Percentiles rank a stretch among this genome's conserved stretches.
Evolutionary conservation across 2,113 vertebrate genomes (phyloP).

Genomic region (Halichoeres trimaculatus): DNA sequence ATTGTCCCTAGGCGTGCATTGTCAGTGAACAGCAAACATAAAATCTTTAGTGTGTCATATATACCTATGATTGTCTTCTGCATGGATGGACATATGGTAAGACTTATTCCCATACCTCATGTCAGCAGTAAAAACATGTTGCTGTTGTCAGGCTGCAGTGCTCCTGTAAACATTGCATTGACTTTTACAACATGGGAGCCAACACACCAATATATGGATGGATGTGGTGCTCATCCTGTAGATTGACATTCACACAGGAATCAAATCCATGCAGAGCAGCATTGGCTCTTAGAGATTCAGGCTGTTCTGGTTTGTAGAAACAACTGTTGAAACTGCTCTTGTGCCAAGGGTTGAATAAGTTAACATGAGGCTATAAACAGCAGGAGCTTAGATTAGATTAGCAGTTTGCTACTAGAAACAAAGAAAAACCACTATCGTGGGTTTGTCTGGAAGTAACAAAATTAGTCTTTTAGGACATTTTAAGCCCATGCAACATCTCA

Average conservation of each 20-base stretch:
- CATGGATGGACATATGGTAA: neutral
- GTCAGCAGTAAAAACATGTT: neutral
- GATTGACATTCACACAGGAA: slow-evolving; percentile 14
- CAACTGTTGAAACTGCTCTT: no score
- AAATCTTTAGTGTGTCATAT: neutral
- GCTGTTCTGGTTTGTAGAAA: no score
- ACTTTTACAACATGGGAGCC: slow-evolving; percentile 3
- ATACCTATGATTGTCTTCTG: neutral
- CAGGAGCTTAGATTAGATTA: neutral
- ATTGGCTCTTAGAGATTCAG: no score
- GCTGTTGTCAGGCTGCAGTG: neutral
- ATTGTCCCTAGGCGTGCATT: neutral
- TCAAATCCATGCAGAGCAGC: neutral
- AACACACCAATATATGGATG: slow-evolving; percentile 12
- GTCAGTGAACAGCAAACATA: neutral
- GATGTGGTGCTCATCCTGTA: neutral
- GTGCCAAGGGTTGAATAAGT: no score
- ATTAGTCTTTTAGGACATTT: no score
- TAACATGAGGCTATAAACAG: neutral
- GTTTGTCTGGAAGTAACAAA: neutral
- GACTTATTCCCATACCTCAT: neutral
- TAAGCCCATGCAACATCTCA: no score
- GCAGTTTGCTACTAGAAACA: neutral
- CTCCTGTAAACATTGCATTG: slow-evolving; percentile 10
- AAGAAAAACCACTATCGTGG: neutral